phyloP scores from a whole-genome alignment of 1,140 invertebrate genomes.

The Pogonus chalceus region DNA sequence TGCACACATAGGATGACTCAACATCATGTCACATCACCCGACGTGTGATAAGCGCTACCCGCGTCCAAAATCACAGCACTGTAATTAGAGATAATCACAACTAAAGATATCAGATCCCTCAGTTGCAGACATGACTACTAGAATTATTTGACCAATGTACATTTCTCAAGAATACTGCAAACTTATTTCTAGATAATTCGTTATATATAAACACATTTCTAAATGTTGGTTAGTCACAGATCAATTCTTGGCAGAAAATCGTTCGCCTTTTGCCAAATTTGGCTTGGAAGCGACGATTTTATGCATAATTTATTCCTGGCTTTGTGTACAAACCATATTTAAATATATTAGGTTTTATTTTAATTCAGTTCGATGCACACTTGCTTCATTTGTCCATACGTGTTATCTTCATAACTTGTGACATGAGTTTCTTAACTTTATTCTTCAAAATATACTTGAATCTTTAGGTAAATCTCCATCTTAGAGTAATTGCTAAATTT shows the following conservation, averaged over 20 bases:
- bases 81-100: neutral
- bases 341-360: neutral
- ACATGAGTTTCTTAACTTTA: no score
- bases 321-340: conserved; percentile 1
- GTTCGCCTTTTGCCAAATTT: neutral
- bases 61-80: neutral
- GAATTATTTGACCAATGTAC: no score
- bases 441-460: no score
- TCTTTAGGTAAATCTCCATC: no score
- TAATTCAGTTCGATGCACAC: conserved; percentile 2
- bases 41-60: neutral
- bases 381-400: neutral
- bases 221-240: neutral
- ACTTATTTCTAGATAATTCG: conserved; percentile 3
- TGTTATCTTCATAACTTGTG: no score
- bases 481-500: no score
- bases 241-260: neutral
- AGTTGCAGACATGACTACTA: neutral
- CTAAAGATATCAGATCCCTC: neutral
- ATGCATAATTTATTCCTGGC: conserved; percentile 2
- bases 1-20: no score
- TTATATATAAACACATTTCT: neutral
- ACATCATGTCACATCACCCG: neutral
- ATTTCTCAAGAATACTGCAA: no score
- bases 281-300: conserved; percentile 1